Evolutionary conservation across 2,797 vertebrate species (phyloP).

Genomic region (Halcyon smyrnensis): DNA sequence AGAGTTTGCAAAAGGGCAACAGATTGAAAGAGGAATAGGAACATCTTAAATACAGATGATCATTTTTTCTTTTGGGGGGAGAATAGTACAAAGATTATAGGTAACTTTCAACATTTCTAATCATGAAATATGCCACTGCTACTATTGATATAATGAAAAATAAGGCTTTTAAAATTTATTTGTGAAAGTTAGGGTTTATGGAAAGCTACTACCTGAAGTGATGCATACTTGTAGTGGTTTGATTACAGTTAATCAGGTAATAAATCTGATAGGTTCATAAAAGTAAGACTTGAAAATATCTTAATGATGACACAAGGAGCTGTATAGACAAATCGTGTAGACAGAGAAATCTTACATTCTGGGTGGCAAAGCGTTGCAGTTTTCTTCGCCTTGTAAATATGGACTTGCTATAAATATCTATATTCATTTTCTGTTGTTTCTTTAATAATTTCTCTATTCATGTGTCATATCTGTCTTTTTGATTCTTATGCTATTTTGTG

Average conservation of each 20-base stretch:
- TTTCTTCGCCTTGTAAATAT: background rate
- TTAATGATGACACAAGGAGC: background rate
- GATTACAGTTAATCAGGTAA: background rate
- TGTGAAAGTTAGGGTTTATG: background rate
- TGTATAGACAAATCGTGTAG: background rate
- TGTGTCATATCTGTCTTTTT: conserved; percentile 47
- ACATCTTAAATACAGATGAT: background rate
- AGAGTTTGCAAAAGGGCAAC: background rate
- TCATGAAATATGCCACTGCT: background rate
- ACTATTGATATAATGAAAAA: background rate
- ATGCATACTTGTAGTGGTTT: accelerated
- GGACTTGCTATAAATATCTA: background rate
- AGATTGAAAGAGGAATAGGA: background rate
- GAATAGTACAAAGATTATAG: background rate
- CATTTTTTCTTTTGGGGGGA: background rate
- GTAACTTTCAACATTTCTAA: background rate
- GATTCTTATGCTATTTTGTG: conserved; percentile 9
- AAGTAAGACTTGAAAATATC: background rate
- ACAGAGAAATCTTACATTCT: background rate
- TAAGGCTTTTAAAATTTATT: background rate
- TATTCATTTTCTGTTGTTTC: conserved; percentile 27
- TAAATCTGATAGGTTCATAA: background rate
- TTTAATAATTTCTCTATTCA: conserved; percentile 51
- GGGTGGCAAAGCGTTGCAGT: background rate
- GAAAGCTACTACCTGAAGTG: background rate